Percentiles rank a stretch among this genome's conserved stretches.
phyloP scores from a whole-genome alignment of 2,797 vertebrate genomes.

The Trachops cirrhosus region DNA sequence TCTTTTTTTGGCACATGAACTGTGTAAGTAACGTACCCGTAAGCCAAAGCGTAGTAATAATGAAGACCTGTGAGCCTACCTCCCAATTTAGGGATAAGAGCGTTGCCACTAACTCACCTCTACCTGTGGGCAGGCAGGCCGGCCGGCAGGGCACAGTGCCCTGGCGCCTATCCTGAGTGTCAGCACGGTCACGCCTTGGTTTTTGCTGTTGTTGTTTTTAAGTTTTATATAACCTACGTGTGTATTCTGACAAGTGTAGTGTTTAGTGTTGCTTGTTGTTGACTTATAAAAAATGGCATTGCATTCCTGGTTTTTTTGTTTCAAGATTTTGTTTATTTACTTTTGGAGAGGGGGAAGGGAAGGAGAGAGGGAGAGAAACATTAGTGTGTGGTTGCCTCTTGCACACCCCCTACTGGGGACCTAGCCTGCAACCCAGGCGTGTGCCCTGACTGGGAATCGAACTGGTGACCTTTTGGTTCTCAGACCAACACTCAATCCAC shows the following conservation, averaged over 20 bases:
- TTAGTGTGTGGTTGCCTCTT: too few relatives aligned
- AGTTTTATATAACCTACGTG: background rate
- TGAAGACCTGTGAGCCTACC: background rate
- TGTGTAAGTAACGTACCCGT: accelerated
- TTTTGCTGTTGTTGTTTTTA: background rate
- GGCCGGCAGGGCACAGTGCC: background rate
- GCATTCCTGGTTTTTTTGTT: background rate
- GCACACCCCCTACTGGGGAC: too few relatives aligned
- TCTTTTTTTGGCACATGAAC: background rate
- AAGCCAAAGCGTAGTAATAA: background rate
- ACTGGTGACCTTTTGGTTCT: too few relatives aligned
- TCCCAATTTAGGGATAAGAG: background rate
- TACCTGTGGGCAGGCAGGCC: background rate
- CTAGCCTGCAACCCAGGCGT: too few relatives aligned
- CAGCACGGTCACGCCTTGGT: background rate
- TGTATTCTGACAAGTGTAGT: background rate
- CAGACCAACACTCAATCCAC: too few relatives aligned
- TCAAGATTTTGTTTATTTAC: too few relatives aligned
- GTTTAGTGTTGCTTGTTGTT: background rate
- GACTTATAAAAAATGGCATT: background rate
- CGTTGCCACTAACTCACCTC: background rate
- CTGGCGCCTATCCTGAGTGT: accelerated
- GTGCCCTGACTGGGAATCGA: too few relatives aligned
- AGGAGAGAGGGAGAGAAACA: too few relatives aligned
- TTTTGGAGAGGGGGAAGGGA: too few relatives aligned